Conservation (phyloP, 2,888 invertebrate species). For the Toxonevra muliebris region DNA sequence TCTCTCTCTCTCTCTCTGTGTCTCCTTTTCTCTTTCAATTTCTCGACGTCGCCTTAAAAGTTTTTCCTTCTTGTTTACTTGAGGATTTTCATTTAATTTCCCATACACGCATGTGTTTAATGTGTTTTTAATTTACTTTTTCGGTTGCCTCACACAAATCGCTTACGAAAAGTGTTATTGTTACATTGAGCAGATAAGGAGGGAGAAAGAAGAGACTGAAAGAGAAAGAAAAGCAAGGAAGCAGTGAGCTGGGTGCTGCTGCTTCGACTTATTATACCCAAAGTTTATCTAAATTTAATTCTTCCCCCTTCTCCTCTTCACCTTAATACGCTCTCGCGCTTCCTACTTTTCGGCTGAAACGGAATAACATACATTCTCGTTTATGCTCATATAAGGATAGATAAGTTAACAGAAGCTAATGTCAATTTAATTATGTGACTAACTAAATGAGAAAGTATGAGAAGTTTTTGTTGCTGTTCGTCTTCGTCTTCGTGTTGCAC, state of each 20-base stretch:
- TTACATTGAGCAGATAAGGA: too few relatives aligned
- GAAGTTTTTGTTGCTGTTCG: too few relatives aligned
- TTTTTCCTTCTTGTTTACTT: conserved; percentile 3
- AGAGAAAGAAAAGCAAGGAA: too few relatives aligned
- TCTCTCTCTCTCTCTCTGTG: too few relatives aligned
- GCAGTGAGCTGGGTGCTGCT: not conserved
- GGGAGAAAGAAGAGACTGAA: too few relatives aligned
- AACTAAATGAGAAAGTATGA: too few relatives aligned
- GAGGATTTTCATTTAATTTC: conserved; percentile 42
- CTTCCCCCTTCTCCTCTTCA: not conserved
- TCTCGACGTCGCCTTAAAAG: conserved; percentile 1
- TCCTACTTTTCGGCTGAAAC: not conserved
- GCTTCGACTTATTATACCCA: too few relatives aligned
- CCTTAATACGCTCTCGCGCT: not conserved
- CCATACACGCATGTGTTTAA: conserved; percentile 42
- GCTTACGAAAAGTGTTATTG: conserved; percentile 9
- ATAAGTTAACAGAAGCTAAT: conserved; percentile 50
- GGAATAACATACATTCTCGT: not conserved
- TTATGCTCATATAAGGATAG: conserved; percentile 24
- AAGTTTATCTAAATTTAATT: not conserved
- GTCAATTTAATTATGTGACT: conserved; percentile 50
- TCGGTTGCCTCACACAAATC: conserved; percentile 18
- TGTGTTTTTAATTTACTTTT: conserved; percentile 47
- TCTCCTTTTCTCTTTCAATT: not conserved
- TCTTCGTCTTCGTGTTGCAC: too few relatives aligned